phyloP scores from a whole-genome alignment of 2,113 vertebrate species.

The Maccullochella peelii region DNA sequence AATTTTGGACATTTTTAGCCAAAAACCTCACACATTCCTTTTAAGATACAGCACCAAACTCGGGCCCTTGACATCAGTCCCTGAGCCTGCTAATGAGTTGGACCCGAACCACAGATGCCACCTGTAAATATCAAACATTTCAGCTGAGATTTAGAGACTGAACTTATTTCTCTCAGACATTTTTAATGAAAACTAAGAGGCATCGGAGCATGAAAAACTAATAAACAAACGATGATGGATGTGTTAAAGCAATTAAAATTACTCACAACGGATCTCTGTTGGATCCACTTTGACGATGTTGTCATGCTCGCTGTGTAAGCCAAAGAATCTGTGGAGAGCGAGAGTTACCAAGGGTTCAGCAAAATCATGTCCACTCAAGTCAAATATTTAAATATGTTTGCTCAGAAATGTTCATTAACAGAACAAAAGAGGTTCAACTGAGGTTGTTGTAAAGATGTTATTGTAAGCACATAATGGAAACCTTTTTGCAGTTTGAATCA shows the following conservation, averaged over 20 bases:
- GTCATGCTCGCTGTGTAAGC: constrained; percentile 44
- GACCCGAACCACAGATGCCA: constrained; percentile 56
- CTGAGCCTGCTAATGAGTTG: constrained; percentile 43
- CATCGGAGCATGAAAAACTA: constrained; percentile 54
- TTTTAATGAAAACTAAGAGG: constrained; percentile 56
- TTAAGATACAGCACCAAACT: constrained; percentile 17
- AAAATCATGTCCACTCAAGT: constrained; percentile 31
- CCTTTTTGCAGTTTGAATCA: constrained; percentile 29
- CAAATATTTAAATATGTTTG: constrained; percentile 38
- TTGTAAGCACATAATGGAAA: neutral
- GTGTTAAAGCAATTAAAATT: constrained; percentile 59
- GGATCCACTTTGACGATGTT: constrained; percentile 29
- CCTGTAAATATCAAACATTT: constrained; percentile 70
- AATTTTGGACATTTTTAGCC: constrained; percentile 42
- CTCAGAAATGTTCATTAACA: constrained; percentile 7
- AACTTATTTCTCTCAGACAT: constrained; percentile 39
- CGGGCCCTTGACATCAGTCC: constrained; percentile 38
- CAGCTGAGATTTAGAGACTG: constrained; percentile 44
- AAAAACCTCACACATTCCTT: constrained; percentile 56
- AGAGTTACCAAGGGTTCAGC: constrained; percentile 35
- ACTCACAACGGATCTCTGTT: constrained; percentile 46
- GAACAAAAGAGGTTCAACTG: neutral
- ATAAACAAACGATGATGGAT: constrained; percentile 62
- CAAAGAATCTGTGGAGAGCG: constrained; percentile 52
- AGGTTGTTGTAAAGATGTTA: constrained; percentile 17